Evolutionary conservation across 2,113 vertebrate genomes (phyloP), one percentile per base, ranked within the genome.

Genomic region (Tachysurus fulvidraco): DNA sequence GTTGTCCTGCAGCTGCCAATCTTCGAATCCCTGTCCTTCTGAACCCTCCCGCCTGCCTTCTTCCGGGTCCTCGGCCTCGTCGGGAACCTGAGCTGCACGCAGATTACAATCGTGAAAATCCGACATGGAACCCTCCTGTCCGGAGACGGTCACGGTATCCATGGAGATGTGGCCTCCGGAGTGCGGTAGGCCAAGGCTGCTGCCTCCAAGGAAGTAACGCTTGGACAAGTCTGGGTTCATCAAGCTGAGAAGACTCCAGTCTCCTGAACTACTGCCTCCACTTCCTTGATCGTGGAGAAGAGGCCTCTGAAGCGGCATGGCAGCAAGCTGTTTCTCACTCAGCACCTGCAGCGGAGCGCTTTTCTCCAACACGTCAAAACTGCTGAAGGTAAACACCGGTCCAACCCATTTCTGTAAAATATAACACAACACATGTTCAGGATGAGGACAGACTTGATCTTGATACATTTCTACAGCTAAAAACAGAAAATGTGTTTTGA

Each of bases 101-200:
- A 85, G 77, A 78, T 81, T 69, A 17, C 71, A 59, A 23, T 91
- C 36, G 65, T 5, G 17, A 25, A 5, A 52, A 7, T 91, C 94
- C 12, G 88, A 88, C n/a, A 84, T 87, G 88, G 5, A 90, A 0
- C 84, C 90, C 67, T 92, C 95, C 44, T 95, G 94, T 6, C 92
- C 96, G 0, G 89, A 93, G 83, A 98, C 95, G 0, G 92, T 97
- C 25, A 99, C 97, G 0, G 96, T 97, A 74, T 96, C 93, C 5
- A 99, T 96, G 86, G 97, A 97, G 76, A 98, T 88, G n/a, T 94
- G 93, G 16, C 95, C 95, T 0, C 94, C 94, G 0, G 94, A 96
- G 85, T 87, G 93, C 14, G 95, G 91, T 30, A 92, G 89, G 10
- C 88, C 92, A 1, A 87, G 90, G 5, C 87, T 92, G 0, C 89